Conservation (phyloP, 2,797 vertebrate genomes). For the Bucorvus abyssinicus region DNA sequence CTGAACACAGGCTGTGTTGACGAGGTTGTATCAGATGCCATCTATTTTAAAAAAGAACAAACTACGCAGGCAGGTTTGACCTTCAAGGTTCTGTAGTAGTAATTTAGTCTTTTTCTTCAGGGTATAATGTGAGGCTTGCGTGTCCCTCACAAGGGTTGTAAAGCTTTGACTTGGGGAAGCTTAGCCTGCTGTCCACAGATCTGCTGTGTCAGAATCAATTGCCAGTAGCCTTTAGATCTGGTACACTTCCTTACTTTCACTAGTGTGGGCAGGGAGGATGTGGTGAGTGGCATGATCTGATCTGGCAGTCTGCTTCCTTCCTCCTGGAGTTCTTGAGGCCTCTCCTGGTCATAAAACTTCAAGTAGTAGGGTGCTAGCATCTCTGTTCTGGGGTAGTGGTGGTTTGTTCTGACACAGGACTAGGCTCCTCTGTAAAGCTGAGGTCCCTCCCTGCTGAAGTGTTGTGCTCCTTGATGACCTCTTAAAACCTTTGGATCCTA, state of each 20-base stretch:
- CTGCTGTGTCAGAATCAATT: neutral
- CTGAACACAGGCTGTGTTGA: fast-evolving
- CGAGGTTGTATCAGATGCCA: neutral
- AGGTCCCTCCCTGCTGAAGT: neutral
- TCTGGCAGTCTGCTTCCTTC: neutral
- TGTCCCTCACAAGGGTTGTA: neutral
- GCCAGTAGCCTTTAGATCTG: neutral
- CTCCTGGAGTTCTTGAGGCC: neutral
- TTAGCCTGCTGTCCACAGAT: neutral
- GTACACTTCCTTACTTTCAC: neutral
- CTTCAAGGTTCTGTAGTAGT: neutral
- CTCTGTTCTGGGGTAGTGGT: fast-evolving
- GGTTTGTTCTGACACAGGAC: neutral
- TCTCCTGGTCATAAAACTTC: neutral
- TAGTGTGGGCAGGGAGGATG: neutral
- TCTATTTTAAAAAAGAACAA: neutral
- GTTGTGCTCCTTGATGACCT: neutral
- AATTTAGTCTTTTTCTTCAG: neutral
- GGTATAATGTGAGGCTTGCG: neutral
- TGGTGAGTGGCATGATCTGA: neutral
- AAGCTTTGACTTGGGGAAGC: neutral
- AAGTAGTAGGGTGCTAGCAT: neutral
- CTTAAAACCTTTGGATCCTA: neutral
- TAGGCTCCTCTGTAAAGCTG: neutral
- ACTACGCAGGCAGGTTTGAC: neutral